These are phyloP conservation scores for Rhynchopsitta pachyrhyncha DNA, from an alignment of 2,113 vertebrate species.

Conservation along the genomic window DNA sequence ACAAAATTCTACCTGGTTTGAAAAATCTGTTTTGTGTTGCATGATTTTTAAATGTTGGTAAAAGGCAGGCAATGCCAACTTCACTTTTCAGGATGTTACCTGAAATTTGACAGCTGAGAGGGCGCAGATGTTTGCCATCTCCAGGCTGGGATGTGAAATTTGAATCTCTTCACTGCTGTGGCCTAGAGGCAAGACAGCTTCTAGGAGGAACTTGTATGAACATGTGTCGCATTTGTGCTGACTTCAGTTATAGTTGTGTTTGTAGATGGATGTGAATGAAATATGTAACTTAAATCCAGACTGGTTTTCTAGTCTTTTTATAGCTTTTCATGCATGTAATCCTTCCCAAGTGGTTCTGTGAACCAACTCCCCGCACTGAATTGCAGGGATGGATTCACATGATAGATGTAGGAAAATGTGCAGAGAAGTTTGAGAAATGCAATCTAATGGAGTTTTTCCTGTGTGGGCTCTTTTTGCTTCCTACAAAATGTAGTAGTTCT, in stretches of 20 bases:
- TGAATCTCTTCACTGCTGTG: neutral
- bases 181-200: neutral
- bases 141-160: neutral
- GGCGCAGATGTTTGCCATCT: neutral
- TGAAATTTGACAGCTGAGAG: neutral
- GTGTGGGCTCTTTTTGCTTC: neutral
- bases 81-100: accelerated
- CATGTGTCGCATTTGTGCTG: accelerated
- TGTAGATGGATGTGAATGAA: neutral
- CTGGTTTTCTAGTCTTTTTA: neutral
- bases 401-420: neutral
- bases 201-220: neutral
- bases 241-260: neutral
- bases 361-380: accelerated
- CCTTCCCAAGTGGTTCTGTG: neutral
- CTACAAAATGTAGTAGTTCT: neutral
- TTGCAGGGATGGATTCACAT: neutral
- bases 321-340: neutral
- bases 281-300: neutral
- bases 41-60: accelerated
- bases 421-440: neutral
- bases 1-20: accelerated
- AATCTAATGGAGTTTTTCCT: neutral
- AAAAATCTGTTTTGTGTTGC: neutral
- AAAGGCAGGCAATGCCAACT: no score